Base-by-base conservation (phyloP, 2,888 invertebrate genomes). In the Heliconius cydno region DNA sequence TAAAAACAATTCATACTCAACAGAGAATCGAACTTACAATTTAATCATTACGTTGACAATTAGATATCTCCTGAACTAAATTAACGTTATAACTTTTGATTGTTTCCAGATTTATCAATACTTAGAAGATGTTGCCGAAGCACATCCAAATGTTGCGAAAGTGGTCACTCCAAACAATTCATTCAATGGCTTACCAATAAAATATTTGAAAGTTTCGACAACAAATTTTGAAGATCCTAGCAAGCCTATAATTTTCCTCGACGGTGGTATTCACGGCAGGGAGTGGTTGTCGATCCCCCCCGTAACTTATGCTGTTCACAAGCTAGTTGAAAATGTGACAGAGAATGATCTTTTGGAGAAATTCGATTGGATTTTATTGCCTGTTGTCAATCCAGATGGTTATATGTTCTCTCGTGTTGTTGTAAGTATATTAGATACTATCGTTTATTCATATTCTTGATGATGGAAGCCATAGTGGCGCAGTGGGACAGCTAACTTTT, bases 231-330 rank as follows among this genome's bases (percentile, higher is more conserved):
- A 77, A 70, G 81, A 81, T 10, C 1, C 28, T 0, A 80, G 78
- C 28, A 96, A 96, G 78, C 96, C 96, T 0, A 90, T 95, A 1
- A 95, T 97, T 83, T 90, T 96, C 82, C 92, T 96, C 46, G 96
- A 96, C 80, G 96, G 94, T 65, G 96, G 96, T 3, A 96, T 96
- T 74, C 96, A 96, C 85, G 95, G 96, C 0, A 95, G 97, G 60
- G 97, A 97, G 90, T 97, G 97, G 97, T 96, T 97, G 78, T 95
- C 97, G 0, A 96, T 96, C 0, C 95, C 96, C 1, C 93, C 96
- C 0, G 96, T 96, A 0, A 91, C 97, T 0, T 97, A 96, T 87
- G 94, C 96, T 76, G 96, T 97, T 80, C 93, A 96, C 82, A 96
- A 97, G 86, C 87, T 97, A 82, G 92, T 96, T 0, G 96, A 95